phyloP scores from a whole-genome alignment of 1,140 invertebrate species.

The Laupala kohalensis region DNA sequence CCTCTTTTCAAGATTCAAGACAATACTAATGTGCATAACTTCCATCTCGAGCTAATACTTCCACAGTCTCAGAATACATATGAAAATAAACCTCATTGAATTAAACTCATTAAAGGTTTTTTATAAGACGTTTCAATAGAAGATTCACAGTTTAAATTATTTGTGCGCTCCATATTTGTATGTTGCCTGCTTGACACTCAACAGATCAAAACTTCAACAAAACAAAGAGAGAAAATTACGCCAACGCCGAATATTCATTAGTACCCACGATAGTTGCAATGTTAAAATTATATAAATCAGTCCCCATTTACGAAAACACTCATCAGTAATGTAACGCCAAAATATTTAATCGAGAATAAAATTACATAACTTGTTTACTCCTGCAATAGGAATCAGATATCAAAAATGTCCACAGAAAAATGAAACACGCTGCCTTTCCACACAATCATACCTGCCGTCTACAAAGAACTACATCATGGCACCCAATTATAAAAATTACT shows the following conservation, averaged over 20 bases:
- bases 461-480: not conserved
- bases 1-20: not conserved
- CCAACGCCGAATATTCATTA: not conserved
- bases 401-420: too few species aligned
- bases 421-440: not conserved
- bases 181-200: not conserved
- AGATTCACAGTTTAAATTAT: not conserved
- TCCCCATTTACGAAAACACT: too few species aligned
- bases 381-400: too few species aligned
- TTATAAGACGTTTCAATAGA: not conserved
- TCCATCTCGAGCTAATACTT: too few species aligned
- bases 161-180: not conserved
- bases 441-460: not conserved
- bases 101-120: not conserved
- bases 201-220: not conserved
- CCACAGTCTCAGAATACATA: not conserved
- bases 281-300: too few species aligned
- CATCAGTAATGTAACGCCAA: too few species aligned
- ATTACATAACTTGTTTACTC: too few species aligned
- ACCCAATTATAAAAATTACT: not conserved
- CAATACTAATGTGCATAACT: not conserved
- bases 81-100: not conserved
- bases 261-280: not conserved
- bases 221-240: not conserved
- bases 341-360: too few species aligned